Evolutionary conservation across 2,888 invertebrate genomes (phyloP).

Genomic region (Andrena flavipes): DNA sequence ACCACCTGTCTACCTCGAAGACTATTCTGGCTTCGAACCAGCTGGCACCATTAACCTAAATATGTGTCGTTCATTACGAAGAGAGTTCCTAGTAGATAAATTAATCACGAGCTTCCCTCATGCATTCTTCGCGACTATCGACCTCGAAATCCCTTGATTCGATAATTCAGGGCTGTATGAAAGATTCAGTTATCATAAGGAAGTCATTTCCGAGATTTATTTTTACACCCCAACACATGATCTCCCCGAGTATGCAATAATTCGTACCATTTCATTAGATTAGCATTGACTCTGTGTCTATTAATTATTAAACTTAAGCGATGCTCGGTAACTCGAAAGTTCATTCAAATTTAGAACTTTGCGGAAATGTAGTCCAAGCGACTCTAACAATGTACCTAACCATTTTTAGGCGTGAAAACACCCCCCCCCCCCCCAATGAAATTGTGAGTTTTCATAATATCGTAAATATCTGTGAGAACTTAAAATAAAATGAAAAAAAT

Average conservation of each 20-base stretch:
- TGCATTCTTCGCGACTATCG: slow-evolving; percentile 51
- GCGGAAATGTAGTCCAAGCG: too few relatives aligned
- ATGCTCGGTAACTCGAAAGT: neutral
- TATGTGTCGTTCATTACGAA: slow-evolving; percentile 65
- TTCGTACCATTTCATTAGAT: neutral
- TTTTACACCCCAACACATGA: neutral
- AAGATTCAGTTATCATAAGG: slow-evolving; percentile 47
- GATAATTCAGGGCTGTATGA: slow-evolving; percentile 56
- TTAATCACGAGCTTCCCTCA: slow-evolving; percentile 57
- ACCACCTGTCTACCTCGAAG: slow-evolving; percentile 46
- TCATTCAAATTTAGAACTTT: too few relatives aligned
- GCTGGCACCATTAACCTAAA: slow-evolving; percentile 72
- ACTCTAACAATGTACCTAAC: too few relatives aligned
- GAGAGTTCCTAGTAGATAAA: slow-evolving; percentile 59
- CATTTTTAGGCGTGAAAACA: too few relatives aligned
- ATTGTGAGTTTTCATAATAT: too few relatives aligned
- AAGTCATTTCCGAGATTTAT: slow-evolving; percentile 38
- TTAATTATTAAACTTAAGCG: neutral
- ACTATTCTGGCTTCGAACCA: slow-evolving; percentile 68
- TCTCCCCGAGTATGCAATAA: neutral
- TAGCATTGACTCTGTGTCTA: neutral
- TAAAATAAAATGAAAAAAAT: too few relatives aligned
- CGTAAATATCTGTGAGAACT: too few relatives aligned
- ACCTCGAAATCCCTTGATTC: slow-evolving; percentile 57
- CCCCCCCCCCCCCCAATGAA: too few relatives aligned